Conservation (phyloP, 2,797 vertebrate genomes). For the Echiichthys vipera region DNA sequence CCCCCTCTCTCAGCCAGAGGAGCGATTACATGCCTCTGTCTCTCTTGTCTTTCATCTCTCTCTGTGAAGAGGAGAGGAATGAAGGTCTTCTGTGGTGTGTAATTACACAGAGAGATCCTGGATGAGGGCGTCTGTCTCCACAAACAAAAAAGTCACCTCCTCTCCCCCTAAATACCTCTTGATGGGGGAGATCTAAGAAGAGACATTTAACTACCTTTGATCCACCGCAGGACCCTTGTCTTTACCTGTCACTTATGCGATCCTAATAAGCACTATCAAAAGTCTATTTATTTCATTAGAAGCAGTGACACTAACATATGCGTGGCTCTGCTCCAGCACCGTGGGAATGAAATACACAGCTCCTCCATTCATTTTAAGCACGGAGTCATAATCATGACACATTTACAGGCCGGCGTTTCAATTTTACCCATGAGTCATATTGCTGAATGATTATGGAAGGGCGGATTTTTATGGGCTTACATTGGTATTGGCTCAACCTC, state of each 20-base stretch:
- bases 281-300: constrained; percentile 81
- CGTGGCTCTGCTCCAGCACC: constrained; percentile 69
- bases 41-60: constrained; percentile 87
- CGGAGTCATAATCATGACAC: constrained; percentile 75
- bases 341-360: constrained; percentile 70
- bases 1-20: constrained; percentile 71
- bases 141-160: constrained; percentile 67
- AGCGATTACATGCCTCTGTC: constrained; percentile 85
- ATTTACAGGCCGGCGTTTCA: constrained; percentile 74
- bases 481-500: constrained; percentile 80
- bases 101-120: constrained; percentile 87
- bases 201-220: constrained; percentile 80
- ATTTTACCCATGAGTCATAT: constrained; percentile 79
- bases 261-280: constrained; percentile 77
- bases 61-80: constrained; percentile 82
- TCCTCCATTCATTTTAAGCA: constrained; percentile 71
- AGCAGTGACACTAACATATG: constrained; percentile 71
- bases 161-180: constrained; percentile 76
- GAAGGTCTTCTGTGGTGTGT: constrained; percentile 82
- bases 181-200: constrained; percentile 74
- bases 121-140: constrained; percentile 82
- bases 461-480: constrained; percentile 77
- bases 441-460: constrained; percentile 76
- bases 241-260: constrained; percentile 77
- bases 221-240: constrained; percentile 72